Evolutionary conservation across 2,113 vertebrate species (phyloP).

Genomic region (Otis tarda): DNA sequence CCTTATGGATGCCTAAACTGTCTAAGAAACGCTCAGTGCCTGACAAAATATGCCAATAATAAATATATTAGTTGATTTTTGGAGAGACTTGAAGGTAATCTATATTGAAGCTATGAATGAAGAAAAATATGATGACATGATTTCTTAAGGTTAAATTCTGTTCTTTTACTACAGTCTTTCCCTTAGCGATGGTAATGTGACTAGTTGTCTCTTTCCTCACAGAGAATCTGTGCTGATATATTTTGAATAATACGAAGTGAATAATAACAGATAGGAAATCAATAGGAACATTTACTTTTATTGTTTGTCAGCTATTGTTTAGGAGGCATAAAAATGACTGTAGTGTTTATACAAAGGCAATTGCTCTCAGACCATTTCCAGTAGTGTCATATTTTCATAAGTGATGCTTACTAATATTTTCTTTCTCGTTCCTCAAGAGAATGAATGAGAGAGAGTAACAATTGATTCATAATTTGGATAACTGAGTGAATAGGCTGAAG

Average conservation of each 20-base stretch:
- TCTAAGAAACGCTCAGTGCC: not conserved
- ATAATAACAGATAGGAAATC: constrained; percentile 19
- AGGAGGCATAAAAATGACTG: constrained; percentile 9
- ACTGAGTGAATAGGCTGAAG: not conserved
- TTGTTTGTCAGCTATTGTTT: constrained; percentile 18
- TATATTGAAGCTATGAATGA: not conserved
- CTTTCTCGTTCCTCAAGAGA: not conserved
- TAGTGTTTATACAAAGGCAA: not conserved
- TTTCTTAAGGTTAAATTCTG: not conserved
- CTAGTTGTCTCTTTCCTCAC: not conserved
- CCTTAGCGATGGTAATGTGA: not conserved
- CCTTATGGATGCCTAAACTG: not conserved
- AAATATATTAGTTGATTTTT: not conserved
- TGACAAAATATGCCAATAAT: not conserved
- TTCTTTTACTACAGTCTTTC: not conserved
- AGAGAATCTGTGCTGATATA: not conserved
- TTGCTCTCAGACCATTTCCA: constrained; percentile 2
- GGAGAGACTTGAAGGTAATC: not conserved
- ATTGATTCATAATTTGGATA: not conserved
- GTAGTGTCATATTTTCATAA: not conserved
- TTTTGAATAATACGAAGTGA: constrained; percentile 5
- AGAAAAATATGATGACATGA: not conserved
- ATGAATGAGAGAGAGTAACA: not conserved
- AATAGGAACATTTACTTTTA: constrained; percentile 27
- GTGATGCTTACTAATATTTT: not conserved